Evolutionary conservation across 2,888 invertebrate species (phyloP).

Genomic region (Hesperia comma): DNA sequence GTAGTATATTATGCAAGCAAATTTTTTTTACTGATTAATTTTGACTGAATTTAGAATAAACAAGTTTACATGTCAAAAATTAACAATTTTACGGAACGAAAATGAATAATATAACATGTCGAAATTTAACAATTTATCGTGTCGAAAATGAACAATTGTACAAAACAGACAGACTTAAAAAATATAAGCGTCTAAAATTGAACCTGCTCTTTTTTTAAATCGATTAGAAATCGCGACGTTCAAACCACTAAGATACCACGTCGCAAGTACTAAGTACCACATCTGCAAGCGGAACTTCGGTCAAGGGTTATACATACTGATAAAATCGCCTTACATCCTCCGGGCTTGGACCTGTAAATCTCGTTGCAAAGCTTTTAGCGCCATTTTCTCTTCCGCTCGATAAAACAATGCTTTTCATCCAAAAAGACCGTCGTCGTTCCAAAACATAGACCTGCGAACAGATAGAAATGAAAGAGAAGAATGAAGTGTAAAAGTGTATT

Average conservation of each 20-base stretch:
- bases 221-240: too few species aligned
- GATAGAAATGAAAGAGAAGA: not conserved
- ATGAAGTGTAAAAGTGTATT: not conserved
- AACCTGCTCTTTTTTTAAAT: too few species aligned
- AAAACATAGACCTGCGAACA: not conserved
- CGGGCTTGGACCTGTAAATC: conserved; percentile 33
- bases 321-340: conserved; percentile 27
- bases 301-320: conserved; percentile 19
- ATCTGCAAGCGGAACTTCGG: not conserved
- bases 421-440: conserved; percentile 34
- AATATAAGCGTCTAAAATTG: too few species aligned
- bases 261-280: not conserved
- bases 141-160: too few species aligned
- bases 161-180: too few species aligned
- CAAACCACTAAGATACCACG: not conserved
- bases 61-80: too few species aligned
- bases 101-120: too few species aligned
- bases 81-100: too few species aligned
- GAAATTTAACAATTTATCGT: too few species aligned
- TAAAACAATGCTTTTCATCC: conserved; percentile 36
- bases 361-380: conserved; percentile 33
- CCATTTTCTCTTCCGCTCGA: conserved; percentile 33
- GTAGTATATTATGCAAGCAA: too few species aligned
- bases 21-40: too few species aligned
- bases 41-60: too few species aligned